A percentile compares a stretch with the other conserved stretches of the same genome.
phyloP scores from a whole-genome alignment of 2,113 vertebrate species.

The Hippotragus niger region DNA sequence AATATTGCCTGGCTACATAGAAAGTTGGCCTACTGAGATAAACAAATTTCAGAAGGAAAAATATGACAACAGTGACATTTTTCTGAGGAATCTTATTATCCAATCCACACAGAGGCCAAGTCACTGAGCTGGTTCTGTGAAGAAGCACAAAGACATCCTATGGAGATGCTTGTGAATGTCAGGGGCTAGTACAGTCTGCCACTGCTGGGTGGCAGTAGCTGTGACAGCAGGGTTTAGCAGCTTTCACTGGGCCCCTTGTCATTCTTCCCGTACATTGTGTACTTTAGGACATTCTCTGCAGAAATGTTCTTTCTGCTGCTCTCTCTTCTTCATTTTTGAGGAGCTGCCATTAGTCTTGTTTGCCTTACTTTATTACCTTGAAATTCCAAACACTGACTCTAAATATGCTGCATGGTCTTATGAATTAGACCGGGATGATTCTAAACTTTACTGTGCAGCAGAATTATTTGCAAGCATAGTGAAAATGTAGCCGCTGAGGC shows the following conservation, averaged over 20 bases:
- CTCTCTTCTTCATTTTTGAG: not conserved
- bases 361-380: not conserved
- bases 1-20: not conserved
- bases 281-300: not conserved
- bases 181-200: not conserved
- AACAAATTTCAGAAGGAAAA: conserved; percentile 13
- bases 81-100: not conserved
- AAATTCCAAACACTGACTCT: not conserved
- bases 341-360: not conserved
- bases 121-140: not conserved
- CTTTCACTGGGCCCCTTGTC: not conserved
- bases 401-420: not conserved
- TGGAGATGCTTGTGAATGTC: not conserved
- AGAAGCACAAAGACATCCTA: not conserved
- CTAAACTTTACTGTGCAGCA: not conserved
- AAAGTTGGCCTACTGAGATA: conserved; percentile 18
- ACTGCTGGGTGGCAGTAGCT: not conserved
- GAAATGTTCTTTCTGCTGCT: not conserved
- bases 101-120: not conserved
- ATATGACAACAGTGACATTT: not conserved
- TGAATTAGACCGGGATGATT: not conserved
- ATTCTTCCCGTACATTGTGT: not conserved
- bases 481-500: not conserved
- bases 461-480: not conserved
- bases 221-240: not conserved